Evolutionary conservation across 2,888 invertebrate species (phyloP).

Genomic region (Cordilura impudica): DNA sequence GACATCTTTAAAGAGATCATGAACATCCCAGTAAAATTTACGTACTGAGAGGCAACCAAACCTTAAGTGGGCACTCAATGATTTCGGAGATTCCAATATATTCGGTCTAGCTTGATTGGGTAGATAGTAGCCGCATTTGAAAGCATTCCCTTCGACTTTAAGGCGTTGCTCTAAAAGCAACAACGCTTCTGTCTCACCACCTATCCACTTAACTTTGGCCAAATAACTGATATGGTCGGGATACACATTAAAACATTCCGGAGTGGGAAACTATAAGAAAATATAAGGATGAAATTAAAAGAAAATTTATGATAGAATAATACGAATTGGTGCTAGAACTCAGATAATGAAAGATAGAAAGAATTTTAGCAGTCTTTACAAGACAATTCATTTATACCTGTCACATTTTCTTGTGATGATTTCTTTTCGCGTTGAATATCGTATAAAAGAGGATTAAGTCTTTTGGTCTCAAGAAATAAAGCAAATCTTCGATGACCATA

Average conservation of each 20-base stretch:
- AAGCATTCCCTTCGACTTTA: slow-evolving; percentile 80
- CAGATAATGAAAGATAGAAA: too few species aligned
- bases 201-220: slow-evolving; percentile 80
- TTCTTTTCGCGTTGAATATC: too few species aligned
- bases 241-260: slow-evolving; percentile 80
- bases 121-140: slow-evolving; percentile 80
- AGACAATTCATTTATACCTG: too few species aligned
- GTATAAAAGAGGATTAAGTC: too few species aligned
- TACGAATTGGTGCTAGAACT: too few species aligned
- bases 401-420: too few species aligned
- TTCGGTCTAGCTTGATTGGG: slow-evolving; percentile 86
- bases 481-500: too few species aligned
- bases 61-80: slow-evolving; percentile 84
- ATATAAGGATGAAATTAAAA: background rate
- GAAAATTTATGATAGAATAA: background rate
- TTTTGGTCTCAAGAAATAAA: too few species aligned
- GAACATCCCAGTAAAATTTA: slow-evolving; percentile 85
- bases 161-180: slow-evolving; percentile 81
- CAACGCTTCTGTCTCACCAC: slow-evolving; percentile 83
- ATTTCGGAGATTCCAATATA: slow-evolving; percentile 83
- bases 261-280: slow-evolving; percentile 78
- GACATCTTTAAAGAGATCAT: slow-evolving; percentile 82
- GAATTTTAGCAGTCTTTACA: too few species aligned
- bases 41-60: slow-evolving; percentile 86
- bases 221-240: slow-evolving; percentile 76